A percentile compares a stretch with the other conserved stretches of the same genome.
Conservation (phyloP, 2,888 invertebrate genomes). For the Eristalis pertinax region DNA sequence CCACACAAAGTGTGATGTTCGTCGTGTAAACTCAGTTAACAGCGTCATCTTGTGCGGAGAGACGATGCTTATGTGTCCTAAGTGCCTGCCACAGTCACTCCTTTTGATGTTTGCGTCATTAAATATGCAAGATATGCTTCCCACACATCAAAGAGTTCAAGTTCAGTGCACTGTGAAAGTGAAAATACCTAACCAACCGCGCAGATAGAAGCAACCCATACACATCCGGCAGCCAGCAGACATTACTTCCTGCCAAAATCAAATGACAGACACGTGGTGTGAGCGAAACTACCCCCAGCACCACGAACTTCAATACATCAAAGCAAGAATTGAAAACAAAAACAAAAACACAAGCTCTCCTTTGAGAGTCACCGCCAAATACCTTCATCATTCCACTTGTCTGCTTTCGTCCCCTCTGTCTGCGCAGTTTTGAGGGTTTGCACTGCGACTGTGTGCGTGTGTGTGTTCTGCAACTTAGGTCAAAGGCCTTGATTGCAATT, state of each 20-base stretch:
- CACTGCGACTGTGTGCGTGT: background rate
- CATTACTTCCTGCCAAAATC: slow-evolving; percentile 56
- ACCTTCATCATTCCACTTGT: slow-evolving; percentile 46
- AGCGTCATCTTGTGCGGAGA: background rate
- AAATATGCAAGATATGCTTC: background rate
- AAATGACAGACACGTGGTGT: background rate
- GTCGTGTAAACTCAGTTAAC: background rate
- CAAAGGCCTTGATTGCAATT: slow-evolving; percentile 55
- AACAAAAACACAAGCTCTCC: slow-evolving; percentile 27
- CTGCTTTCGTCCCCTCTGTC: slow-evolving; percentile 8
- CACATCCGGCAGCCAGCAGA: slow-evolving; percentile 18
- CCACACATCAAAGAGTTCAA: slow-evolving; percentile 34
- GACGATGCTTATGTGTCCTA: background rate
- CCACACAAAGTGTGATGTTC: too few species aligned
- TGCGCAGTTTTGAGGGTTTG: background rate
- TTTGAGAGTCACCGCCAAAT: slow-evolving; percentile 62
- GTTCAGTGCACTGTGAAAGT: slow-evolving; percentile 65
- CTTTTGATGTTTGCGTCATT: background rate
- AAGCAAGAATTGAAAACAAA: slow-evolving; percentile 7
- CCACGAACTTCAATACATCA: slow-evolving; percentile 58
- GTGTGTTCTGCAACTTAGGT: slow-evolving; percentile 41
- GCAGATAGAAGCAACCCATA: background rate
- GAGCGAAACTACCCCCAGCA: slow-evolving; percentile 8
- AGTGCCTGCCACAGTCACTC: background rate
- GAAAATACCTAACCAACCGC: slow-evolving; percentile 33